These are phyloP conservation scores for Ectropis grisescens DNA, from an alignment of 1,140 invertebrate genomes.

Conservation along the genomic window DNA sequence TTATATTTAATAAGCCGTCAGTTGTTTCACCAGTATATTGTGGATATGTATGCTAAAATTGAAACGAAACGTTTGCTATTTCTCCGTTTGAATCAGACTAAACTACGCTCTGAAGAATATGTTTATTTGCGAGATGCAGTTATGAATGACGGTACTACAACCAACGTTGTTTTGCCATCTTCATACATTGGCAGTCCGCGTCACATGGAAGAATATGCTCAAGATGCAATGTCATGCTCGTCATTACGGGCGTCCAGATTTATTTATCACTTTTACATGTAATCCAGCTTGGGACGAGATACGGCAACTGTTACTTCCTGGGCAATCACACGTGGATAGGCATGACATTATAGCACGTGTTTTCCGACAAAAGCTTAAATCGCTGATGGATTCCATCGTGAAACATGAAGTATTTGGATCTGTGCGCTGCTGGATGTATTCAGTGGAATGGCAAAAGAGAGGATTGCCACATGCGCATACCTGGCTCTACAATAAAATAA, in stretches of 20 bases:
- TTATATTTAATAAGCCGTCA: slow-evolving; percentile 25
- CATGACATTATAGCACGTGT: slow-evolving; percentile 61
- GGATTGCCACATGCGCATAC: slow-evolving; percentile 48
- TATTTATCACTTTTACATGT: slow-evolving; percentile 9
- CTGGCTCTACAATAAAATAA: slow-evolving; percentile 3
- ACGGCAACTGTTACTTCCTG: slow-evolving; percentile 4
- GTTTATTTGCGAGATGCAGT: slow-evolving; percentile 7
- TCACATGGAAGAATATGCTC: not conserved
- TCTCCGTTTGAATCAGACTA: not conserved
- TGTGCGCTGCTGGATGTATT: slow-evolving; percentile 33
- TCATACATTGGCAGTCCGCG: not conserved
- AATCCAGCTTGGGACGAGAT: slow-evolving; percentile 7
- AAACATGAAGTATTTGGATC: slow-evolving; percentile 33
- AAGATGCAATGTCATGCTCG: slow-evolving; percentile 2
- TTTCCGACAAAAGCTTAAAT: slow-evolving; percentile 56
- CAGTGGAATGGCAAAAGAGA: slow-evolving; percentile 65
- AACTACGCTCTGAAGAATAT: not conserved
- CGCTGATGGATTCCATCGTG: slow-evolving; percentile 27
- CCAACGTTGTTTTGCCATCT: slow-evolving; percentile 1
- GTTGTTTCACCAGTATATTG: slow-evolving; percentile 38
- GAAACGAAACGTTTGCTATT: slow-evolving; percentile 28
- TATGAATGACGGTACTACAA: slow-evolving; percentile 2
- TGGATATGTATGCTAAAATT: slow-evolving; percentile 50
- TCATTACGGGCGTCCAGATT: not conserved
- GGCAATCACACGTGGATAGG: slow-evolving; percentile 21